Percentiles rank a stretch among this genome's conserved stretches.
Conservation (phyloP, 1,140 invertebrate genomes). For the Zaprionus inermis region DNA sequence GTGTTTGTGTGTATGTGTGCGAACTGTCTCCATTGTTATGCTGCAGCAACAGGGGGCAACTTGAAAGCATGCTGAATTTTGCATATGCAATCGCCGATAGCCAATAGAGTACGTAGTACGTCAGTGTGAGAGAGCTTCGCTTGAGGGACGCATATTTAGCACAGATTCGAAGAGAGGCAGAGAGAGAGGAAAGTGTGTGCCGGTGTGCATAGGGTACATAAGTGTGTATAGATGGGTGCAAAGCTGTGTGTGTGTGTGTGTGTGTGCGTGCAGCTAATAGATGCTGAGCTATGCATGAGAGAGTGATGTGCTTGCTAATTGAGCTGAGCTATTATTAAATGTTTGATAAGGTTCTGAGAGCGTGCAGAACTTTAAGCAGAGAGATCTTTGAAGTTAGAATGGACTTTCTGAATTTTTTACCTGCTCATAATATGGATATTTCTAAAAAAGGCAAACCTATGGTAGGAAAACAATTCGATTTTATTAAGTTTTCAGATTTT, state of each 20-base stretch:
- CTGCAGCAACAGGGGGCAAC: slow-evolving; percentile 1
- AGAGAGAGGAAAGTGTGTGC: no score
- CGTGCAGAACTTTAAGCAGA: neutral
- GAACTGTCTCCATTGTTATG: slow-evolving; percentile 25
- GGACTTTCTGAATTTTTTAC: no score
- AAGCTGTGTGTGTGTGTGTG: neutral
- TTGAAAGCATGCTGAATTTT: slow-evolving; percentile 37
- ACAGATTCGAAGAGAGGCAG: slow-evolving; percentile 9
- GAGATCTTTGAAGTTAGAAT: neutral
- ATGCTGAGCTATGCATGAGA: neutral
- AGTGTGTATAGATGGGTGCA: neutral
- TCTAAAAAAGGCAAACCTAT: no score
- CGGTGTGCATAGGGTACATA: no score
- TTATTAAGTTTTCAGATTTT: no score
- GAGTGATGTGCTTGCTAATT: slow-evolving; percentile 22
- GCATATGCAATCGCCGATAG: slow-evolving; percentile 39
- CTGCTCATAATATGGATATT: no score
- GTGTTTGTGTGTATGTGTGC: slow-evolving; percentile 11
- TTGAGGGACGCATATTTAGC: slow-evolving; percentile 20
- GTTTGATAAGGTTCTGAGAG: neutral
- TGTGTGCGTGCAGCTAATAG: neutral
- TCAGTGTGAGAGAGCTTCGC: slow-evolving; percentile 7
- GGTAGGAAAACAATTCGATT: no score
- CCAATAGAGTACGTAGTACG: slow-evolving; percentile 19
- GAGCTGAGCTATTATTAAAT: slow-evolving; percentile 13